phyloP scores from a whole-genome alignment of 2,888 invertebrate species.

The Orthonychiurus folsomi region DNA sequence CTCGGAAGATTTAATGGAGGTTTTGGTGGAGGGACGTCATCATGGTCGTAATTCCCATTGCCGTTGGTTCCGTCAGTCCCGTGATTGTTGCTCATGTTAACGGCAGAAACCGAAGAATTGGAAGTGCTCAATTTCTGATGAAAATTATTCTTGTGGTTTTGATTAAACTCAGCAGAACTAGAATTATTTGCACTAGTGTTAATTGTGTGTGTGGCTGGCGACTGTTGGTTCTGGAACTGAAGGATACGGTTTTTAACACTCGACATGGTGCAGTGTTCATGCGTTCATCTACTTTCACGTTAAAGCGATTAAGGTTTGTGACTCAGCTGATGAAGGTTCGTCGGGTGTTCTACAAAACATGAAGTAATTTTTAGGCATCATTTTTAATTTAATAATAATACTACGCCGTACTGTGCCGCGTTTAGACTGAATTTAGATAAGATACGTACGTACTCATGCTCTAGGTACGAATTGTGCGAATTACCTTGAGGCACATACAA shows the following conservation, averaged over 20 bases:
- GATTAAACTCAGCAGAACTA: not conserved
- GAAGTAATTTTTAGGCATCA: no score
- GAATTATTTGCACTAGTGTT: not conserved
- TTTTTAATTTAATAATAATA: no score
- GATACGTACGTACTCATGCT: no score
- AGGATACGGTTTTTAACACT: conserved; percentile 37
- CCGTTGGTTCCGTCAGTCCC: not conserved
- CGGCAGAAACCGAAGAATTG: no score
- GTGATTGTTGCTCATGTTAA: not conserved
- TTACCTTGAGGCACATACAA: no score
- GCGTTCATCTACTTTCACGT: not conserved
- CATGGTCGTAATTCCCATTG: conserved; percentile 8
- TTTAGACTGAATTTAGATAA: no score
- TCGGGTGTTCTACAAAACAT: no score
- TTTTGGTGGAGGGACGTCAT: not conserved
- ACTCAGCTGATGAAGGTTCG: no score
- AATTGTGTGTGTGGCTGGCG: not conserved
- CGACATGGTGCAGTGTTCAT: conserved; percentile 14
- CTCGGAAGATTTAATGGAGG: conserved; percentile 10
- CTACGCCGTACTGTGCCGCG: no score
- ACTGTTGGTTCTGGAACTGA: conserved; percentile 31
- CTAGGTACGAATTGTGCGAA: no score
- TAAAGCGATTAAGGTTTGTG: not conserved
- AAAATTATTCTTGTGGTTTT: conserved; percentile 2
- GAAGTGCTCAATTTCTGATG: not conserved